Evolutionary conservation across 2,888 invertebrate species (phyloP).

Genomic region (Strigamia transsilvanica): DNA sequence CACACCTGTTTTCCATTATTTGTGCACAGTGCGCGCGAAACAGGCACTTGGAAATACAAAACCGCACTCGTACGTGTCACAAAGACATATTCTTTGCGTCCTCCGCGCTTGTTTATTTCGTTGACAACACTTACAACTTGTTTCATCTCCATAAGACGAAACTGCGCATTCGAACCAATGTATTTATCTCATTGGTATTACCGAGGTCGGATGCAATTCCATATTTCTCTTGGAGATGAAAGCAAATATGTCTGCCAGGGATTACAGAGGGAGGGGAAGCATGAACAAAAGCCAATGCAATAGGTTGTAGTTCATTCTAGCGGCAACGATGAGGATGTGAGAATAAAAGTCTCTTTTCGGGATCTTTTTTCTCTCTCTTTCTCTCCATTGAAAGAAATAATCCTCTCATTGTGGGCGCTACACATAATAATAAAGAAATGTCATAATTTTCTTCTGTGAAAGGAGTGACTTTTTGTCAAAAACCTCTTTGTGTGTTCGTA

Average conservation of each 20-base stretch:
- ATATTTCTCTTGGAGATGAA: slow-evolving; percentile 36
- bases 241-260: slow-evolving; percentile 42
- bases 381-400: slow-evolving; percentile 33
- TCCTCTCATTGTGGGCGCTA: slow-evolving; percentile 29
- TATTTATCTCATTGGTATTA: neutral
- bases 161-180: neutral
- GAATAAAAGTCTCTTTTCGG: slow-evolving; percentile 18
- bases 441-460: neutral
- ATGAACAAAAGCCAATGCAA: slow-evolving; percentile 38
- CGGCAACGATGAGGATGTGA: slow-evolving; percentile 42
- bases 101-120: neutral
- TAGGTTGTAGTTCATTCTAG: slow-evolving; percentile 40
- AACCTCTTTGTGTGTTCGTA: too few relatives aligned
- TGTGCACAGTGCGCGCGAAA: too few relatives aligned
- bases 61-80: neutral
- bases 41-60: neutral
- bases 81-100: neutral
- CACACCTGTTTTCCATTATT: too few relatives aligned
- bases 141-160: neutral
- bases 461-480: slow-evolving; percentile 20
- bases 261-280: slow-evolving; percentile 28
- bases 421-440: slow-evolving; percentile 7
- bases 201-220: slow-evolving; percentile 36
- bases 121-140: neutral
- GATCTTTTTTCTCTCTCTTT: neutral